Evolutionary conservation across 2,113 vertebrate species (phyloP).

Genomic region (Dipodomys merriami): DNA sequence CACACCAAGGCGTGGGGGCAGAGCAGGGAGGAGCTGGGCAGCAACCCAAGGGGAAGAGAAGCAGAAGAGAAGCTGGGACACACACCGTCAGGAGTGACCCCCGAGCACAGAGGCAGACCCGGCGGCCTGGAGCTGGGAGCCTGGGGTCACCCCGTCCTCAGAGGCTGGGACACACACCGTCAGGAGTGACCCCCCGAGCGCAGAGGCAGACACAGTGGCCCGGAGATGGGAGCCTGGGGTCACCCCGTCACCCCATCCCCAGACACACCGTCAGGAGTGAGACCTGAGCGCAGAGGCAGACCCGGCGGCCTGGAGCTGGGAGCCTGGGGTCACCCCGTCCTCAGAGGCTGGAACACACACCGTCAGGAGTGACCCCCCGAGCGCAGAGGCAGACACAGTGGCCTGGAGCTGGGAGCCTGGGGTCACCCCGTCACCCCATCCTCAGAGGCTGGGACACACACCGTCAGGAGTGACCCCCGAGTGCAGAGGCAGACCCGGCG

Average conservation of each 20-base stretch:
- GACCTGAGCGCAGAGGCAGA: neutral
- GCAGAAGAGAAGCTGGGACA: neutral
- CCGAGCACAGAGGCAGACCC: neutral
- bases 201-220: neutral
- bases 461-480: neutral
- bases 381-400: neutral
- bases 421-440: neutral
- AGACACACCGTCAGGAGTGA: neutral
- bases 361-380: neutral
- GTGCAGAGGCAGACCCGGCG: neutral
- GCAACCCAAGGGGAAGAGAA: neutral
- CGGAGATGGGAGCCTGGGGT: no score
- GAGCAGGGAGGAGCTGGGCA: neutral
- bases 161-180: neutral
- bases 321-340: neutral
- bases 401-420: no score
- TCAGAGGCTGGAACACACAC: neutral
- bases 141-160: no score
- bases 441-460: neutral
- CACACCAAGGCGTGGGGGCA: neutral
- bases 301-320: no score
- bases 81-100: neutral
- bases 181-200: neutral
- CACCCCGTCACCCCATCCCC: neutral
- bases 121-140: no score